Conservation (phyloP, 2,888 invertebrate genomes). For the Chironomus riparius region DNA sequence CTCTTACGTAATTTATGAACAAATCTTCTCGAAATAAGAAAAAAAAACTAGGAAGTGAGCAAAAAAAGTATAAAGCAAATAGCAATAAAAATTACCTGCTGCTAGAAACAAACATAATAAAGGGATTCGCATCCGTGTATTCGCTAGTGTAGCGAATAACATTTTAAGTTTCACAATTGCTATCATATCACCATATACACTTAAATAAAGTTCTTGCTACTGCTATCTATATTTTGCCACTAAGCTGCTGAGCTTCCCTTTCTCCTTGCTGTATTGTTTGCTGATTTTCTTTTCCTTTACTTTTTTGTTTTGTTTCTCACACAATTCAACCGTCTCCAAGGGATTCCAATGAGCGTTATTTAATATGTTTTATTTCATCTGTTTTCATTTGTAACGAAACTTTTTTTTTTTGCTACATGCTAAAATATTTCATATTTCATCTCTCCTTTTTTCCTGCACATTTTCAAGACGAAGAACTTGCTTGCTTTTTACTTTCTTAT, state of each 20-base stretch:
- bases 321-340: background rate
- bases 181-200: conserved; percentile 2
- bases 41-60: background rate
- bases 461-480: background rate
- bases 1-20: background rate
- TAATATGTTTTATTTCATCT: conserved; percentile 11
- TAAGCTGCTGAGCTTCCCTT: background rate
- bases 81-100: conserved; percentile 19
- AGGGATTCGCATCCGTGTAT: conserved; percentile 7
- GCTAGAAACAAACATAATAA: conserved; percentile 19
- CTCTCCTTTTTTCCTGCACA: background rate
- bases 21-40: background rate
- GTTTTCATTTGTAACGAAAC: background rate
- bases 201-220: conserved; percentile 10
- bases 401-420: background rate
- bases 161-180: conserved; percentile 15
- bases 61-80: background rate
- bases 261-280: background rate
- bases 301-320: conserved; percentile 1
- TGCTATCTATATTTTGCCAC: background rate
- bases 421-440: background rate
- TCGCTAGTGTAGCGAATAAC: conserved; percentile 1
- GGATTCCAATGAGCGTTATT: conserved; percentile 10
- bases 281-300: background rate
- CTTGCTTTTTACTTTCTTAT: background rate